Base-by-base conservation (phyloP, 2,888 invertebrate genomes). In the Epirrhoe alternata region DNA sequence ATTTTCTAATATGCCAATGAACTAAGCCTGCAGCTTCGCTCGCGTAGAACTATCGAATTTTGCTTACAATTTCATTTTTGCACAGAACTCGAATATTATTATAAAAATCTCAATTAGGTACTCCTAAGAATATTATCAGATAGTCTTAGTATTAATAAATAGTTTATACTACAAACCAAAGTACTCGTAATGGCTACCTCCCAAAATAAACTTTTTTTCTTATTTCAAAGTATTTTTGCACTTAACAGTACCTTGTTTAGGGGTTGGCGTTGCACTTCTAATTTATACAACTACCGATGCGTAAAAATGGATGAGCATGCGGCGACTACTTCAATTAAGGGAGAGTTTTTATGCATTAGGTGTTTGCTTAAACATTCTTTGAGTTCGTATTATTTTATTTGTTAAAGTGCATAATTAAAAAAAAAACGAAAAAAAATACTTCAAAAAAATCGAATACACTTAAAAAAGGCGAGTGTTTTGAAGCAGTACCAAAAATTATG, bases 261-360 rank as follows among this genome's bases (percentile, higher is more conserved):
- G 84, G 77, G 71, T 65, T 61, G 72, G 69, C 75, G 75, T 73
- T 80, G 79, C 81, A 78, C 81, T 85, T 83, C 85, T 88, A 87
- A 90, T 90, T 89, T 90, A 86, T 82, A 80, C 79, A 83, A 79
- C 86, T 87, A 80, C 72, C 84, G 85, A 87, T 84, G 89, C 87
- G 86, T 86, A 81, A 87, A 87, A 90, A 88, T 86, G 85, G 85
- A 86, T 86, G 85, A 83, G 82, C 81, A 74, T 69, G 72, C 73
- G 71, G 69, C 70, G 70, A 69, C 73, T 79, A 77, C 83, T 84
- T 83, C 82, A 85, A 84, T 84, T 83, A 83, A 77, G 78, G 77
- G 75, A 70, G 73, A 64, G 59, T 72, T 74, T 78, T 77, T 79
- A 64, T 68, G 68, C 64, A 75, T 74, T 71, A 57, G 60, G 73